phyloP scores from a whole-genome alignment of 2,113 vertebrate genomes.

The Speoplatyrhinus poulsoni region DNA sequence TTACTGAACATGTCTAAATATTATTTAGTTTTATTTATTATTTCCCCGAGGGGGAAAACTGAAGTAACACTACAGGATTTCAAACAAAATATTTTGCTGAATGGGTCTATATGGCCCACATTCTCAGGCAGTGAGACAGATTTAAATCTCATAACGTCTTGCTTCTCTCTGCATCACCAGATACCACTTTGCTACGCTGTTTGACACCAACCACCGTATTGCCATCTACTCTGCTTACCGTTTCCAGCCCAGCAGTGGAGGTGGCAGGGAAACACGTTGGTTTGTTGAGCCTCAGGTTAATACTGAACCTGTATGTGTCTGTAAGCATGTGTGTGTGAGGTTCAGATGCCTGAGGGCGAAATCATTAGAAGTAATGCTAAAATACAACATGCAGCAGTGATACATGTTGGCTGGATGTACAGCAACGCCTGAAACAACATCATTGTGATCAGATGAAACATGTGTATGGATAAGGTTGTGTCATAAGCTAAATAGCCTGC shows the following conservation, averaged over 20 bases:
- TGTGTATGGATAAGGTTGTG: background rate
- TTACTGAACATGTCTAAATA: no score
- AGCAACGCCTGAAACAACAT: no score
- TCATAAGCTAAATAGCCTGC: background rate
- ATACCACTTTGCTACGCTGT: conserved; percentile 76
- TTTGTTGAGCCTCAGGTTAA: conserved; percentile 78
- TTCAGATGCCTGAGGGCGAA: no score
- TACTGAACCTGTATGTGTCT: background rate
- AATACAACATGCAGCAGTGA: no score
- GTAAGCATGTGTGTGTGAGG: no score
- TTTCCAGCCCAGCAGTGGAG: conserved; percentile 71
- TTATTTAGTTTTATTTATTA: no score
- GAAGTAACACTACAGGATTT: no score
- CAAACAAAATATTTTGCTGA: no score
- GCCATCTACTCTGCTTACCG: conserved; percentile 74
- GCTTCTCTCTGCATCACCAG: conserved; percentile 24
- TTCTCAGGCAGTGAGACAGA: background rate
- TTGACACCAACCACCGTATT: conserved; percentile 69
- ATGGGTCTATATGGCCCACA: background rate
- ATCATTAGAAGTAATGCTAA: no score
- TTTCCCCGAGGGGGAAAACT: no score
- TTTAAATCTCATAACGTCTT: background rate
- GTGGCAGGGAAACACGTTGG: conserved; percentile 72
- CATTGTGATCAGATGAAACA: no score
- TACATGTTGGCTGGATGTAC: no score